Base-by-base conservation (phyloP, 1,140 invertebrate species). In the Potamilus streckersoni region DNA sequence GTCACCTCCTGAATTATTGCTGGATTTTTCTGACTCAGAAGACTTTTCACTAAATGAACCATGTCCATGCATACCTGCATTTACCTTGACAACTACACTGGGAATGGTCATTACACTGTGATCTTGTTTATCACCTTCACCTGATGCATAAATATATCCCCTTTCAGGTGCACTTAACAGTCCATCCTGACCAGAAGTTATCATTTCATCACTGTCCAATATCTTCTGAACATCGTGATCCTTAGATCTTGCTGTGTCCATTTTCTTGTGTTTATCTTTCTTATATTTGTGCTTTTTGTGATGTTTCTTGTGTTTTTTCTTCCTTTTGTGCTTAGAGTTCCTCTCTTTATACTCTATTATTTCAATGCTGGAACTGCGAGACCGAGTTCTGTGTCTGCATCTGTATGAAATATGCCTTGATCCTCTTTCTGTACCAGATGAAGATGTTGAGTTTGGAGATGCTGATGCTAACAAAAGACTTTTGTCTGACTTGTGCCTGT, bases 341-440 rank as follows among this genome's bases (percentile, higher is more conserved):
- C 61, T 77, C 65, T 77, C 73, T 62, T 71, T 67, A 61, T 77
- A 77, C 38, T 77, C 75, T 55, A 77, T 58, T 60, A 77, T 77
- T 72, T 72, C 70, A 38, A 77, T 73, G 56, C 75, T 77, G 12
- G 75, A 68, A 6, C 63, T 63, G 27, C 58, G 60, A 60, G 69
- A 67, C 61, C 68, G 72, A 55, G 64, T 61, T 20, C 58, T 72
- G 31, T 55, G 69, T 31, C 64, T 73, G 19, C 59, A 57, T 19
- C 70, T 77, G 20, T 72, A 72, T 31, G 65, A 67, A 67, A 27
- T 57, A 71, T 61, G 13, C 61, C 60, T 49, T 63, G 69, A n/a
- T 65, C 38, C 38, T 49, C 38, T 69, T 69, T 77, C 75, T 57
- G 27, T 69, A 17, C 73, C 70, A 49, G 69, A 61, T 1, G 27